phyloP scores from a whole-genome alignment of 2,888 invertebrate species.

The Cataglyphis albicans region DNA sequence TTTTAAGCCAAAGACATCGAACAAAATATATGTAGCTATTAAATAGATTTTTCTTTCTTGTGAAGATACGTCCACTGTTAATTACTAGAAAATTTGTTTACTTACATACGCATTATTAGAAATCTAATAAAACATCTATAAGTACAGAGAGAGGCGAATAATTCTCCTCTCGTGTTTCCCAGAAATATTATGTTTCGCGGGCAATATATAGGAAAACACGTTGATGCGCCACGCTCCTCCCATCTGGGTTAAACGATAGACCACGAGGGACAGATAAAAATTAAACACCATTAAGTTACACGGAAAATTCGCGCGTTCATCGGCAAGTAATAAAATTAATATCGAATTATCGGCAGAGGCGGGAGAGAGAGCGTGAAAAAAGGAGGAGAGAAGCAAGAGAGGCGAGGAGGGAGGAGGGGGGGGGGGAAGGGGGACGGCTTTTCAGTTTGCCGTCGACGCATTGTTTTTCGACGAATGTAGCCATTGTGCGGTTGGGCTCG shows the following conservation, averaged over 20 bases:
- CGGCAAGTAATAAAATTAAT: constrained; percentile 55
- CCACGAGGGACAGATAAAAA: constrained; percentile 43
- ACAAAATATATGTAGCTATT: no score
- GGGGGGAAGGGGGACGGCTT: constrained; percentile 40
- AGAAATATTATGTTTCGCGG: constrained; percentile 11
- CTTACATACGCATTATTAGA: not conserved
- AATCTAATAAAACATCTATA: constrained; percentile 5
- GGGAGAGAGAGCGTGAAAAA: not conserved
- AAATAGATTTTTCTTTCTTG: no score
- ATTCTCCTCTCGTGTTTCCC: constrained; percentile 18
- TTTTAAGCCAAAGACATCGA: no score
- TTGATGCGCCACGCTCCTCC: not conserved
- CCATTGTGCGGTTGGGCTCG: constrained; percentile 72
- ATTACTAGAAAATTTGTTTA: constrained; percentile 1
- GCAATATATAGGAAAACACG: not conserved
- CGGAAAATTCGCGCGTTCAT: constrained; percentile 39
- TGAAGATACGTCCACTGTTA: not conserved
- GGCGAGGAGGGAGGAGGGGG: not conserved
- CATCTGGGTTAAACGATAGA: constrained; percentile 24
- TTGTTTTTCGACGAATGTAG: constrained; percentile 65
- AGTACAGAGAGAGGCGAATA: not conserved
- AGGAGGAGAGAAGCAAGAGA: not conserved
- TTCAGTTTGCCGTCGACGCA: constrained; percentile 67
- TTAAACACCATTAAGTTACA: constrained; percentile 42
- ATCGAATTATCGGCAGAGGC: constrained; percentile 37